These are phyloP conservation scores for Boleophthalmus pectinirostris DNA, from an alignment of 2,113 vertebrate genomes.

Conservation along the genomic window DNA sequence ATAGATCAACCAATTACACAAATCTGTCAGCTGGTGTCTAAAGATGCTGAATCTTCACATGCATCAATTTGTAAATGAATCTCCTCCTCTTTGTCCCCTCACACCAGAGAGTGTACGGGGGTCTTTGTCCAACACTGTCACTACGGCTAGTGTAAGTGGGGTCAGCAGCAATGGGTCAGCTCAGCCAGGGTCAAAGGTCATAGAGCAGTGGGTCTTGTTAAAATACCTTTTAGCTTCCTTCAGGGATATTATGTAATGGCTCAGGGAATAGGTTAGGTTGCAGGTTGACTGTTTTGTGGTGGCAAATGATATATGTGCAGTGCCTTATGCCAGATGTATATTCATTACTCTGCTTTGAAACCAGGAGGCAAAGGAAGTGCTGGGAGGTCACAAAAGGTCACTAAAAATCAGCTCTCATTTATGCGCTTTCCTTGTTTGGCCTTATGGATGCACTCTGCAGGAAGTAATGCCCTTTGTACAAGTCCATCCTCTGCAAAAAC, in stretches of 20 bases:
- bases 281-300: conserved; percentile 52
- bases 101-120: conserved; percentile 30
- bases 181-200: conserved; percentile 69
- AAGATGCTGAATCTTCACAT: conserved; percentile 39
- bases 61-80: conserved; percentile 44
- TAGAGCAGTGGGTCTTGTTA: conserved; percentile 74
- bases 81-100: conserved; percentile 33
- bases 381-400: conserved; percentile 31
- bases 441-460: conserved; percentile 21
- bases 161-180: conserved; percentile 71
- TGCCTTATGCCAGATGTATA: conserved; percentile 59
- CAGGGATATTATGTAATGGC: conserved; percentile 77
- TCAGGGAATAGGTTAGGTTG: conserved; percentile 65
- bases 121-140: conserved; percentile 49
- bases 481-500: conserved; percentile 6
- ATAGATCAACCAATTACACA: conserved; percentile 18
- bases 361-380: conserved; percentile 55
- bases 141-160: conserved; percentile 70
- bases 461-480: conserved; percentile 15
- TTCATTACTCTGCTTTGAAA: conserved; percentile 64
- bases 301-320: conserved; percentile 53
- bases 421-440: conserved; percentile 33
- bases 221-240: conserved; percentile 79
- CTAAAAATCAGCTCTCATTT: conserved; percentile 30
- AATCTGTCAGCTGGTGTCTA: conserved; percentile 5